Percentiles rank a stretch among this genome's conserved stretches.
Evolutionary conservation across 2,797 vertebrate genomes (phyloP).

Genomic region (Podarcis siculus): DNA sequence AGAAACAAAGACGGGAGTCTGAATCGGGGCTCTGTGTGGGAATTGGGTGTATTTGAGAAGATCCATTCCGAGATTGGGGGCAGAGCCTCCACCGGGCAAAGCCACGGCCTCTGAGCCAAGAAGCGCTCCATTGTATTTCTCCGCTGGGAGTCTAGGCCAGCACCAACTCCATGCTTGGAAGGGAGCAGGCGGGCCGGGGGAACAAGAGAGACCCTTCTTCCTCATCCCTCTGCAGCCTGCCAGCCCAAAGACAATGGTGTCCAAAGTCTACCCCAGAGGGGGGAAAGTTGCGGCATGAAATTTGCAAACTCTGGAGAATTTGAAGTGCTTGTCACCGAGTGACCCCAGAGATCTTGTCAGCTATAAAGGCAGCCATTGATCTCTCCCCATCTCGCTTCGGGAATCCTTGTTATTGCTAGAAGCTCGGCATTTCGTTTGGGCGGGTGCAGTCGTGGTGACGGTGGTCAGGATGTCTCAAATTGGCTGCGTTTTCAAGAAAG

Average conservation of each 20-base stretch:
- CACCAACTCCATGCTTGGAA: conserved; percentile 31
- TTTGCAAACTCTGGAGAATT: conserved; percentile 44
- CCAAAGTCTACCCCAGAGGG: conserved; percentile 29
- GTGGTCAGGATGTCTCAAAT: neutral
- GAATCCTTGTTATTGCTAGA: neutral
- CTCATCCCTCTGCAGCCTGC: conserved; percentile 26
- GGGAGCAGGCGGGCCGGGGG: conserved; percentile 6
- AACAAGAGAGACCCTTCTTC: conserved; percentile 67
- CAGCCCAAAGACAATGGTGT: neutral
- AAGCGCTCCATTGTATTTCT: conserved; percentile 53
- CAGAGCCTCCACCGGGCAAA: conserved; percentile 12
- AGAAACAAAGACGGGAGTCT: conserved; percentile 24
- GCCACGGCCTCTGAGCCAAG: conserved; percentile 38
- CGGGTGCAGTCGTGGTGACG: neutral
- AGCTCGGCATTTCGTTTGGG: neutral
- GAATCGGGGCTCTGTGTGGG: neutral
- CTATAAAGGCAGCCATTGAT: conserved; percentile 4
- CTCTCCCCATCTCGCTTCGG: neutral
- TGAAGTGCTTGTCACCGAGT: neutral
- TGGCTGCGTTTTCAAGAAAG: neutral
- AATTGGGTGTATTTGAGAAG: conserved; percentile 19
- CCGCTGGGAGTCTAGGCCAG: neutral
- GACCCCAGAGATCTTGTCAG: conserved; percentile 3
- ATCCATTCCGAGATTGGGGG: conserved; percentile 51
- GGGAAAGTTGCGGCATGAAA: conserved; percentile 51